Percentiles rank a stretch among this genome's conserved stretches.
These are phyloP conservation scores for Bombus confusus DNA, from an alignment of 1,140 invertebrate species.

Conservation along the genomic window DNA sequence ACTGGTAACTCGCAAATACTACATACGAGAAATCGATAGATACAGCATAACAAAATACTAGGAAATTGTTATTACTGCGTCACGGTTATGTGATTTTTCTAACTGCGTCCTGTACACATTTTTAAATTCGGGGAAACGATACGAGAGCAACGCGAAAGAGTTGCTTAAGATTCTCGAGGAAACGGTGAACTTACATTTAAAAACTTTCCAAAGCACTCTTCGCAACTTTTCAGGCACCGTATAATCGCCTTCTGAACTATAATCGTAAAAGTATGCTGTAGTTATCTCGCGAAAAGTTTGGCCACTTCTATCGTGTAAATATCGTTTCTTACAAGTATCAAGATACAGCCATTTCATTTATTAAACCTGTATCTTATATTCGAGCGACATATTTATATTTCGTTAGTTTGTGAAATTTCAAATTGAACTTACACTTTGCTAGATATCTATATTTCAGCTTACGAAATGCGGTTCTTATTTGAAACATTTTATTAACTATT, in stretches of 20 bases:
- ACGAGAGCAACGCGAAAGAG: neutral
- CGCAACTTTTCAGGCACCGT: constrained; percentile 27
- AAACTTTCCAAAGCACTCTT: constrained; percentile 36
- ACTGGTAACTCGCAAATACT: neutral
- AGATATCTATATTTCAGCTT: neutral
- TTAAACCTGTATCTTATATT: neutral
- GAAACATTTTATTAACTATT: neutral
- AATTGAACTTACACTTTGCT: neutral
- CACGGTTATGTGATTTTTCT: neutral
- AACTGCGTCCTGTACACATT: neutral
- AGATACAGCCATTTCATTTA: neutral
- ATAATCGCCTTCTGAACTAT: constrained; percentile 34
- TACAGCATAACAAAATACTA: too few relatives aligned
- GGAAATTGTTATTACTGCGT: neutral
- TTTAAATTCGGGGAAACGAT: neutral
- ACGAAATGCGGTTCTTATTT: too few relatives aligned
- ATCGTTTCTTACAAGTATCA: too few relatives aligned
- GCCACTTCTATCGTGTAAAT: neutral
- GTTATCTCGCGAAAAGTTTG: neutral
- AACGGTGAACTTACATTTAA: constrained; percentile 41
- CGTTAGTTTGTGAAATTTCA: neutral
- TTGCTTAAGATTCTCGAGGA: constrained; percentile 17
- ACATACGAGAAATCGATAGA: too few relatives aligned
- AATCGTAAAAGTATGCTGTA: constrained; percentile 18
- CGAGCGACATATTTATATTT: neutral